phyloP scores from a whole-genome alignment of 2,888 invertebrate genomes.

The Trissonchulus latispiculum region DNA sequence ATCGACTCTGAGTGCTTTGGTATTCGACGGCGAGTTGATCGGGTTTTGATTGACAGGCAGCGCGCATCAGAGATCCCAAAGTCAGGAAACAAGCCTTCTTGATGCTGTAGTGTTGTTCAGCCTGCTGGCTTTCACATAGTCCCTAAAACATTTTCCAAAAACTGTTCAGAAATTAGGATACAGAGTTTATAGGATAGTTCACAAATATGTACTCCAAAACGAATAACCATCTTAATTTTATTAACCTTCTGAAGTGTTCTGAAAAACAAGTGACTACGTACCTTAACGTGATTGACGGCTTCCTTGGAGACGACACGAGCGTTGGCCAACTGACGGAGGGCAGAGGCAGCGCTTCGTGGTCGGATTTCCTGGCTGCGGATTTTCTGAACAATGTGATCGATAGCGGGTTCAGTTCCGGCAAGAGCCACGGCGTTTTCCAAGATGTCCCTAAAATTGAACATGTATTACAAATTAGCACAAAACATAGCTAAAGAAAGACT shows the following conservation, averaged over 20 bases:
- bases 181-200: no score
- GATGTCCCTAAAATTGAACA: constrained; percentile 27
- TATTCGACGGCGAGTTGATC: constrained; percentile 28
- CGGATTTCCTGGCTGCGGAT: constrained; percentile 27
- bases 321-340: constrained; percentile 28
- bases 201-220: no score
- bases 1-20: background rate
- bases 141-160: no score
- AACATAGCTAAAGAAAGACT: no score
- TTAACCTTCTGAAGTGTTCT: no score
- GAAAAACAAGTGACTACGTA: background rate
- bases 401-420: constrained; percentile 28
- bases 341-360: constrained; percentile 29
- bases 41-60: constrained; percentile 20
- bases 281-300: constrained; percentile 21
- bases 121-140: constrained; percentile 2
- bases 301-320: constrained; percentile 24
- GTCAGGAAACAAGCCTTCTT: constrained; percentile 34
- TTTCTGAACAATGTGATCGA: constrained; percentile 27
- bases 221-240: no score
- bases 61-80: constrained; percentile 25
- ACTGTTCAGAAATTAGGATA: no score
- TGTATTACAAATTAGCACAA: no score
- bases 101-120: constrained; percentile 16
- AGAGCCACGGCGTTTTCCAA: constrained; percentile 28